Conservation (phyloP, 2,797 vertebrate genomes). For the Cygnus olor region DNA sequence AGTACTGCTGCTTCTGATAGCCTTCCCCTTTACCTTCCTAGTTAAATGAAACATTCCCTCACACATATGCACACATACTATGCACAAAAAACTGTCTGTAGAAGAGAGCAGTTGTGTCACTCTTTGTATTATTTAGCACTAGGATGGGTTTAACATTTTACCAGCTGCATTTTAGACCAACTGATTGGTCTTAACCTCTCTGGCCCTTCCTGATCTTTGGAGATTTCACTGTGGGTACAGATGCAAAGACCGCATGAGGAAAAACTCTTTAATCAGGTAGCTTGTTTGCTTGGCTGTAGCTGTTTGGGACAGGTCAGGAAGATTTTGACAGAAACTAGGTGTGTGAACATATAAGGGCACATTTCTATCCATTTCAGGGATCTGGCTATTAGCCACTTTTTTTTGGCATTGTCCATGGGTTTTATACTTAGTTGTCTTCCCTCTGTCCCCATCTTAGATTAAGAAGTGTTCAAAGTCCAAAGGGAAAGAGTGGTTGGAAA, state of each 20-base stretch:
- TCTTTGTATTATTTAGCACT: neutral
- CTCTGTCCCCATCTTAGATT: neutral
- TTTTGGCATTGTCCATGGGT: neutral
- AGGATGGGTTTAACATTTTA: neutral
- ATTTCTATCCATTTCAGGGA: neutral
- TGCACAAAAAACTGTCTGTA: neutral
- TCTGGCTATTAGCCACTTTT: neutral
- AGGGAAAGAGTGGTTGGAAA: conserved; percentile 42
- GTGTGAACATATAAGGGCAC: neutral
- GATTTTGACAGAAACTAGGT: neutral
- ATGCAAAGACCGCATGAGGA: neutral
- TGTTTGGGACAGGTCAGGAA: neutral
- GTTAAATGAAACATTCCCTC: neutral
- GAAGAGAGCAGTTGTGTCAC: neutral
- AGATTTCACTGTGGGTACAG: neutral
- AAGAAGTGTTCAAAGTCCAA: neutral
- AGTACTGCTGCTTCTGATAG: neutral
- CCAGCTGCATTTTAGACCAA: neutral
- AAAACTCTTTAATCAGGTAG: neutral
- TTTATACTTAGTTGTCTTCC: neutral
- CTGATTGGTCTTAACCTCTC: neutral
- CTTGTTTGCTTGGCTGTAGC: neutral
- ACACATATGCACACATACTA: neutral
- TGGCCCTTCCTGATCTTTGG: neutral
- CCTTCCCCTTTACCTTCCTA: neutral